Evolutionary conservation across 2,888 invertebrate genomes (phyloP).

Genomic region (Portevinia maculata): DNA sequence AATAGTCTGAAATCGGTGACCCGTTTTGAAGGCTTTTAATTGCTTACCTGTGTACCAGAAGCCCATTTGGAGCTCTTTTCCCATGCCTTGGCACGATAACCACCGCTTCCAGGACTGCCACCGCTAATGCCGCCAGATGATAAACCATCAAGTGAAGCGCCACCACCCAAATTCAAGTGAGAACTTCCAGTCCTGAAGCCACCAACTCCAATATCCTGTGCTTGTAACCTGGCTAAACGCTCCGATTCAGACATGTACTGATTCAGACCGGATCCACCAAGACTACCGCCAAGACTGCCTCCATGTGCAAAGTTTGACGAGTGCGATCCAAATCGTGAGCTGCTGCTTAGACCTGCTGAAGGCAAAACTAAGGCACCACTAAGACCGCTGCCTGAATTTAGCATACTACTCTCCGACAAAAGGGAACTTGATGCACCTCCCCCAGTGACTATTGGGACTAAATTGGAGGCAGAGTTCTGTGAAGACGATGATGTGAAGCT

Average conservation of each 20-base stretch:
- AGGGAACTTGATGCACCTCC: constrained; percentile 58
- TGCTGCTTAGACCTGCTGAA: constrained; percentile 6
- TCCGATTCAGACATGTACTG: constrained; percentile 80
- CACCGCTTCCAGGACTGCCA: constrained; percentile 68
- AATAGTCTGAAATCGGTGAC: neutral
- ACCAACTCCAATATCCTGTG: constrained; percentile 76
- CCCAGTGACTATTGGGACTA: constrained; percentile 66
- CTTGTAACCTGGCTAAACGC: constrained; percentile 80
- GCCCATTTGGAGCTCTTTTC: constrained; percentile 83
- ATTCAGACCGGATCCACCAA: constrained; percentile 75
- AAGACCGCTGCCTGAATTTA: constrained; percentile 9
- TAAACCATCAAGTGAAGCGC: constrained; percentile 35
- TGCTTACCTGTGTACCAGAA: constrained; percentile 80
- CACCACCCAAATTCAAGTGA: constrained; percentile 73
- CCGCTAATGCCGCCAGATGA: constrained; percentile 59
- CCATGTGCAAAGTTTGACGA: constrained; percentile 10
- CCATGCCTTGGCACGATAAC: constrained; percentile 81
- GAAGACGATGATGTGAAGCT: constrained; percentile 43
- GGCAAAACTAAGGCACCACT: constrained; percentile 18
- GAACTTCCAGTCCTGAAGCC: constrained; percentile 77
- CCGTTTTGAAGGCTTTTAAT: neutral
- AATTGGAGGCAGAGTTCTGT: constrained; percentile 59
- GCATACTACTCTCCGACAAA: constrained; percentile 44
- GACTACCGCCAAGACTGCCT: constrained; percentile 51
- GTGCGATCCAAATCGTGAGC: constrained; percentile 55